phyloP scores from a whole-genome alignment of 30 jellyfish, hydroid and myxozoan species.

The Pseudorhiza aurosa region DNA sequence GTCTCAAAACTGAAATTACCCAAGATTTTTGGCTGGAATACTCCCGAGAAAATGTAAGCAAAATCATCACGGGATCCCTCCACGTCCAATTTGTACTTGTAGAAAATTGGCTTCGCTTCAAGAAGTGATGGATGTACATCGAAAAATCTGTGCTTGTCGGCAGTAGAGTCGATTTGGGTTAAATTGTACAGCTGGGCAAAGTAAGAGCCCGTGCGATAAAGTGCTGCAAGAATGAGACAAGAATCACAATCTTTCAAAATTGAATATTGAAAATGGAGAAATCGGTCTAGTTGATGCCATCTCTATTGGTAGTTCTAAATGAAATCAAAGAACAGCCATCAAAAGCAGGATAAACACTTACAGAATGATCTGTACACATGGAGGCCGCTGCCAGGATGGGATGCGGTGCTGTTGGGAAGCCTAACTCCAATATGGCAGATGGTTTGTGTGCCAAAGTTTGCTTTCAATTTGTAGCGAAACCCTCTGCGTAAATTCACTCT shows the following conservation, averaged over 20 bases:
- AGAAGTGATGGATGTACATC: background rate
- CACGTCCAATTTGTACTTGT: background rate
- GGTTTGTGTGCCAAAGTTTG: background rate
- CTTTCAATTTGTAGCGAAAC: background rate
- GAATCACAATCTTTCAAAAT: too few relatives aligned
- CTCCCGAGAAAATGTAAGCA: background rate
- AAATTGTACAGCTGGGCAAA: background rate
- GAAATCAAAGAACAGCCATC: background rate
- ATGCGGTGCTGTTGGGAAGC: background rate
- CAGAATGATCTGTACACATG: background rate
- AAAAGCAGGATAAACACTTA: background rate
- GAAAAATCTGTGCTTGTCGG: background rate
- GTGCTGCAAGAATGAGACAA: background rate
- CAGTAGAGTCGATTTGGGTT: background rate
- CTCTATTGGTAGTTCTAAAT: background rate
- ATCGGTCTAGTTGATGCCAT: background rate
- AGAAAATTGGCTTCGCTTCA: background rate
- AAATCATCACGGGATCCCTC: background rate
- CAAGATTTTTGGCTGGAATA: background rate
- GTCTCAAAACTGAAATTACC: background rate
- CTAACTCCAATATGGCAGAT: constrained; percentile 1
- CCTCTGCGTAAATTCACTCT: background rate
- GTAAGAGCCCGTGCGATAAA: background rate
- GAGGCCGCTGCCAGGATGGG: background rate
- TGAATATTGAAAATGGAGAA: too few relatives aligned